Evolutionary conservation across 1,140 invertebrate species (phyloP), one percentile per base, ranked within the genome.

Genomic region (Trichogramma pretiosum): DNA sequence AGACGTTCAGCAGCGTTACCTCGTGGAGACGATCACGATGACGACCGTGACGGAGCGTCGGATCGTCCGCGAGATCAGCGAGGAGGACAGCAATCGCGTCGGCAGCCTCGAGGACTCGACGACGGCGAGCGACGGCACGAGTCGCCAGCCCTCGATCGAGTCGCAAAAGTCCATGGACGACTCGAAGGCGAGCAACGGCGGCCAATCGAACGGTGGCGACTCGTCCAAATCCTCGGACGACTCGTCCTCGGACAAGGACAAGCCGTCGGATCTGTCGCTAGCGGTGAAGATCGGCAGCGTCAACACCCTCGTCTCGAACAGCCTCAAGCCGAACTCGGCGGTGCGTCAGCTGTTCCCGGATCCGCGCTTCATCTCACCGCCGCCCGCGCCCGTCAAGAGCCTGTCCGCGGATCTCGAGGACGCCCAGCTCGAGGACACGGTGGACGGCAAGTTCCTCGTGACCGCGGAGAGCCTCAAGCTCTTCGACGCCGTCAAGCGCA

Each of bases 281-380:
- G 74, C 76, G 5, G 78, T 82, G 51, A 79, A 78, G 57, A 60
- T 80, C 3, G 77, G 76, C 33, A 76, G 74, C 51, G 74, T 76
- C 26, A 62, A 73, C 5, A 63, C 75, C 9, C 67, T 79, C n/a
- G 73, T 73, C 7, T 72, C 74, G 34, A 80, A 80, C 51, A 80
- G 76, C 50, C 56, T 77, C 8, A 78, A 78, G 52, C 80, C 82
- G 4, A 85, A 85, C 59, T 85, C 82, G 9, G 83, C 83, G 8
- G 81, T 85, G 10, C 71, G 83, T 19, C 83, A 85, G 56, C 66
- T 85, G 2, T 87, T 87, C 56, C 80, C 80, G 17, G 73, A 76
- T 28, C 76, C 74, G 0, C 63, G 67, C 37, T 76, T 80, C 40
- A 74, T 77, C 45, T 72, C 73, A 16, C 77, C 78, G 1, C 75